Conservation (phyloP, 2,113 vertebrate species). For the Anoplopoma fimbria region DNA sequence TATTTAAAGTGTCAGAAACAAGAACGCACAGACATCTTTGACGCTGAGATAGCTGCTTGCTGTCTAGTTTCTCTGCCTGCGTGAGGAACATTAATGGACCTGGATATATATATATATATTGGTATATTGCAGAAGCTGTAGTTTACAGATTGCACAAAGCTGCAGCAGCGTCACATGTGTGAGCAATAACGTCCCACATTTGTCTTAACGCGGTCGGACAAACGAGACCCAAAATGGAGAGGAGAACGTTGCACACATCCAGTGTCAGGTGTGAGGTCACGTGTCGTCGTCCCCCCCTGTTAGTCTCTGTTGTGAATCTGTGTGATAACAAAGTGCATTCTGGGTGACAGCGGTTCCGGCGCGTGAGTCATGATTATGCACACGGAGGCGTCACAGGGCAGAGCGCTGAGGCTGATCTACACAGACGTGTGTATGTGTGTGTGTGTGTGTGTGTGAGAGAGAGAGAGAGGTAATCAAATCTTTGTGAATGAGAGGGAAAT, state of each 20-base stretch:
- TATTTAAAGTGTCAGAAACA: constrained; percentile 7
- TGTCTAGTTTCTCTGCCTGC: neutral
- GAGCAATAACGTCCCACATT: neutral
- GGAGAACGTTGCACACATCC: constrained; percentile 14
- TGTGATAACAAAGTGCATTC: constrained; percentile 52
- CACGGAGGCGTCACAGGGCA: constrained; percentile 34
- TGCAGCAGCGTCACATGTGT: neutral
- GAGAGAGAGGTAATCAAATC: constrained; percentile 60
- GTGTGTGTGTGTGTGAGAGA: neutral
- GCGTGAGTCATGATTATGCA: constrained; percentile 57
- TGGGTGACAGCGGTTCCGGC: constrained; percentile 51
- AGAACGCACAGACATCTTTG: neutral
- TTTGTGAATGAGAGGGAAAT: constrained; percentile 72
- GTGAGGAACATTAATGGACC: neutral
- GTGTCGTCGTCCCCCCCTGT: neutral
- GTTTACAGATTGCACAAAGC: neutral
- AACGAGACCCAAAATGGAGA: neutral
- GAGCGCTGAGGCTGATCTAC: constrained; percentile 21
- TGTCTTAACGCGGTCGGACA: constrained; percentile 2
- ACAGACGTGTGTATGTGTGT: constrained; percentile 9
- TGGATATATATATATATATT: neutral
- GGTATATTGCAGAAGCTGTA: neutral
- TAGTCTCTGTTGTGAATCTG: constrained; percentile 11
- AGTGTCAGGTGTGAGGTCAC: constrained; percentile 52
- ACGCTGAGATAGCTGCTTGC: neutral